Conservation (phyloP, 1,140 invertebrate species). For the Centruroides sculpturatus region DNA sequence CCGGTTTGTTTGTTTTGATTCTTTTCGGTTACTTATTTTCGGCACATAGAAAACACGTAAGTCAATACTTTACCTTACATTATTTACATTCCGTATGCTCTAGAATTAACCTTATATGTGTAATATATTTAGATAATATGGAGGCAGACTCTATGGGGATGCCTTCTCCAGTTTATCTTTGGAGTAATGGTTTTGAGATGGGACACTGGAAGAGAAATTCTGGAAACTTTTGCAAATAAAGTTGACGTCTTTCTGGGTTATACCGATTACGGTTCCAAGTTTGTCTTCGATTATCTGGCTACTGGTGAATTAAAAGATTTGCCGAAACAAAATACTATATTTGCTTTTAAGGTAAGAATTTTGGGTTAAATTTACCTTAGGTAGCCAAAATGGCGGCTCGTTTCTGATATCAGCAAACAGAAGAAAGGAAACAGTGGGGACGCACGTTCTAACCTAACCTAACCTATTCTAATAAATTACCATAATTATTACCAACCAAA, state of each 20-base stretch:
- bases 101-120: background rate
- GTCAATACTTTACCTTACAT: background rate
- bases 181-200: conserved; percentile 76
- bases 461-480: no score
- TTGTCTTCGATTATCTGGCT: conserved; percentile 69
- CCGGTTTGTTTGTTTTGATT: conserved; percentile 26
- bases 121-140: conserved; percentile 43
- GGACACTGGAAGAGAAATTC: conserved; percentile 53
- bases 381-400: no score
- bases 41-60: conserved; percentile 17
- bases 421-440: no score
- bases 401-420: no score
- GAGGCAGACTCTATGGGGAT: conserved; percentile 62
- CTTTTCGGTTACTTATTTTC: conserved; percentile 27
- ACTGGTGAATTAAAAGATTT: conserved; percentile 17
- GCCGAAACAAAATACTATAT: conserved; percentile 32
- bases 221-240: conserved; percentile 59
- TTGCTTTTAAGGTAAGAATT: conserved; percentile 60
- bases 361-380: no score
- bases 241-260: conserved; percentile 60
- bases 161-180: conserved; percentile 70
- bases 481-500: no score
- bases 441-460: no score
- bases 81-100: no score
- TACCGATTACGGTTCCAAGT: conserved; percentile 56